Conservation (phyloP, 2,113 vertebrate genomes). For the Bambusicola thoracicus region DNA sequence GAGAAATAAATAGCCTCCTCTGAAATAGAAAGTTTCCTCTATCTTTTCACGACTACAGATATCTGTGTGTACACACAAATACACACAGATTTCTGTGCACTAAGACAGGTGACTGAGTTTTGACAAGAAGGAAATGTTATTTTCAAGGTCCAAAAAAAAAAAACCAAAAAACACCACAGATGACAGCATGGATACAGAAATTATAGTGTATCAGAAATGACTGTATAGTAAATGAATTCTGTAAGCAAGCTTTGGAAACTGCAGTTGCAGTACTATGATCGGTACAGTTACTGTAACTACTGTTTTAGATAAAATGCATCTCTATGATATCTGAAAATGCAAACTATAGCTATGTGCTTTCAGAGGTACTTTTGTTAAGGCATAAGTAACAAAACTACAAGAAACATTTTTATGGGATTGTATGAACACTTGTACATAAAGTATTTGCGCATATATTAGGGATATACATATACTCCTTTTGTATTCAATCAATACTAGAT, state of each 20-base stretch:
- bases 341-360: neutral
- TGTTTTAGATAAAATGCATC: neutral
- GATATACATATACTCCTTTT: fast-evolving
- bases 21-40: neutral
- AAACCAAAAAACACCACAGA: too few relatives aligned
- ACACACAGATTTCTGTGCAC: neutral
- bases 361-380: neutral
- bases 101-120: neutral
- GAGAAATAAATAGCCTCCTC: neutral
- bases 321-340: neutral
- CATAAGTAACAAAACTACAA: neutral
- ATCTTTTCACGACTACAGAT: neutral
- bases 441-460: neutral
- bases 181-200: neutral
- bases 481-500: neutral
- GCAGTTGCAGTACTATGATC: neutral
- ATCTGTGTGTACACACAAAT: neutral
- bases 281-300: neutral
- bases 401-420: neutral
- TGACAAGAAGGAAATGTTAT: neutral
- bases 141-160: neutral
- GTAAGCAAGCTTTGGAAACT: neutral
- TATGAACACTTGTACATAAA: neutral
- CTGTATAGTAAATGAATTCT: neutral
- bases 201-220: neutral